Conservation (phyloP, 2,797 vertebrate species). For the Salmo trutta region DNA sequence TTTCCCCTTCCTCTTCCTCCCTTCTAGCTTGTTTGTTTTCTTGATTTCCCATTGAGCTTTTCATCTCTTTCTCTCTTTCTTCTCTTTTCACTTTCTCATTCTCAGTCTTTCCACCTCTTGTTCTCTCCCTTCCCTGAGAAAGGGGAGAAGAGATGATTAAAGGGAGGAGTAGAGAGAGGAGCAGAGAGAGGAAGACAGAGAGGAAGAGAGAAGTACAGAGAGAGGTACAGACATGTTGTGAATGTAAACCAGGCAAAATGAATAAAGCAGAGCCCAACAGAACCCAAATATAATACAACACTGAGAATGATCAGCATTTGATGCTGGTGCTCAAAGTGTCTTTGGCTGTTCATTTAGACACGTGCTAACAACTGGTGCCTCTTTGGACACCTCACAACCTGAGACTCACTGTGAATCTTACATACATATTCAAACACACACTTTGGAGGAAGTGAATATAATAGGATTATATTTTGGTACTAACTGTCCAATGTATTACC, state of each 20-base stretch:
- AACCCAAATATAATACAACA: not conserved
- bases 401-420: not conserved
- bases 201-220: not conserved
- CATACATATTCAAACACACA: too few relatives aligned
- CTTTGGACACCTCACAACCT: not conserved
- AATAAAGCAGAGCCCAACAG: not conserved
- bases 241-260: not conserved
- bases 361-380: not conserved
- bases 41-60: not conserved
- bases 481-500: too few relatives aligned
- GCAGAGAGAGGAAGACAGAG: too few relatives aligned
- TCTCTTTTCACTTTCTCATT: not conserved
- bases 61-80: not conserved
- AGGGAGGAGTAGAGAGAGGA: too few relatives aligned
- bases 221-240: not conserved
- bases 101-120: too few relatives aligned
- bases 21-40: not conserved
- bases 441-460: too few relatives aligned
- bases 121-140: too few relatives aligned
- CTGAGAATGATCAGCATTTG: not conserved
- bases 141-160: too few relatives aligned
- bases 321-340: not conserved
- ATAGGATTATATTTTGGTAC: too few relatives aligned
- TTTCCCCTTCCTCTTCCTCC: not conserved
- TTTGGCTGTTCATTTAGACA: not conserved